These are phyloP conservation scores for Lagopus leucura DNA, from an alignment of 2,113 vertebrate genomes.

Conservation along the genomic window DNA sequence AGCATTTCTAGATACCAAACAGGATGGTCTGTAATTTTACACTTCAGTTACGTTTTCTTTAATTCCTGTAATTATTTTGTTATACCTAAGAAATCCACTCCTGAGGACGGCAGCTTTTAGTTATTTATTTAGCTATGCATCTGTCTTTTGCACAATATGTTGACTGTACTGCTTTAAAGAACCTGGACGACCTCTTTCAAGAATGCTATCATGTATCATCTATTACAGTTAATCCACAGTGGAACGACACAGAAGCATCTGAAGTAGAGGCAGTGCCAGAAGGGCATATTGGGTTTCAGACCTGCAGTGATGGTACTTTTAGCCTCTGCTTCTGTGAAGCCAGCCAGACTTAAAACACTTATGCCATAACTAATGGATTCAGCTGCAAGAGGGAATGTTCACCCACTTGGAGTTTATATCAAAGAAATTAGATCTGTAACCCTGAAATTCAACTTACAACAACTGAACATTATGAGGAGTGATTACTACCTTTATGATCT, in stretches of 20 bases:
- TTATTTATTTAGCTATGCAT: neutral
- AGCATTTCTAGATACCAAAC: neutral
- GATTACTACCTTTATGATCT: neutral
- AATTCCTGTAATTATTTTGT: neutral
- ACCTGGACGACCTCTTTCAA: neutral
- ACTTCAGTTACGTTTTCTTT: neutral
- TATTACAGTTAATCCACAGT: conserved; percentile 38
- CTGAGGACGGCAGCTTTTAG: neutral
- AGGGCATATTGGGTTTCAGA: conserved; percentile 13
- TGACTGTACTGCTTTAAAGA: neutral
- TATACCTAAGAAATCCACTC: neutral
- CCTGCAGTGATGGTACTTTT: neutral
- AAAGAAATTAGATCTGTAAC: neutral
- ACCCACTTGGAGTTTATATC: neutral
- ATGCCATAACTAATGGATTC: neutral
- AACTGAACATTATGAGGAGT: neutral
- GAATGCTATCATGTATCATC: neutral
- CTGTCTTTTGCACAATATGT: neutral
- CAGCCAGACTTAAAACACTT: conserved; percentile 17
- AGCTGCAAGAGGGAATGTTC: neutral
- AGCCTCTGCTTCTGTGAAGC: neutral
- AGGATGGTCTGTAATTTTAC: neutral
- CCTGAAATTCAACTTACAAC: neutral
- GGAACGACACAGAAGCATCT: conserved; percentile 24
- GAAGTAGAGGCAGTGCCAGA: conserved; percentile 8